Conservation (phyloP, 2,888 invertebrate species). For the Cheilosia urbana region DNA sequence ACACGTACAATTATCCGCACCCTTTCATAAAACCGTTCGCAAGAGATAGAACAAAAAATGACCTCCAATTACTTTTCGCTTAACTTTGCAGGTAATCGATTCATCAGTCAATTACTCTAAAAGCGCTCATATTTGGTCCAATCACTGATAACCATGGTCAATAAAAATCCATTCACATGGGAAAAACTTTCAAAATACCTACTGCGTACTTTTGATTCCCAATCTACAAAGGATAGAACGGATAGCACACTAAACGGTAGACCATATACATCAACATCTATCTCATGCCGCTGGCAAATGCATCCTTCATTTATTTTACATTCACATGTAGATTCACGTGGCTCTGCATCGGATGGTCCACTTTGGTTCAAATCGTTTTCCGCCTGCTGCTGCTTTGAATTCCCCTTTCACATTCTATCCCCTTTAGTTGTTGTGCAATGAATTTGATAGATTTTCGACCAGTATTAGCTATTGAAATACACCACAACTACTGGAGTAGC, state of each 20-base stretch:
- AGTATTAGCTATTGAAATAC: slow-evolving; percentile 41
- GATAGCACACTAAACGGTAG: slow-evolving; percentile 31
- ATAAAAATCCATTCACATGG: slow-evolving; percentile 49
- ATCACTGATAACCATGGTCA: slow-evolving; percentile 44
- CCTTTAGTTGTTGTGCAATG: slow-evolving; percentile 37
- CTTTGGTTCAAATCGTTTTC: slow-evolving; percentile 49
- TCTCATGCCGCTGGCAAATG: slow-evolving; percentile 13
- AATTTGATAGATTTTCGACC: slow-evolving; percentile 36
- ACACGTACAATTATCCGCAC: too few relatives aligned
- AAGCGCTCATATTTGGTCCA: slow-evolving; percentile 38
- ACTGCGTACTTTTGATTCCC: slow-evolving; percentile 30
- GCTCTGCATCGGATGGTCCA: neutral
- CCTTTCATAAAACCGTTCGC: neutral
- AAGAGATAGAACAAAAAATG: neutral
- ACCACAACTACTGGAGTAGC: slow-evolving; percentile 13
- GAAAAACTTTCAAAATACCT: slow-evolving; percentile 20
- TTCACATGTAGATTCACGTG: slow-evolving; percentile 1
- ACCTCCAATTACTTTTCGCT: slow-evolving; percentile 1
- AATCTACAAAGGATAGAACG: slow-evolving; percentile 22
- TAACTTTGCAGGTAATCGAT: slow-evolving; percentile 1
- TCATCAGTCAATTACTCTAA: slow-evolving; percentile 31
- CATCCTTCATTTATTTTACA: slow-evolving; percentile 41
- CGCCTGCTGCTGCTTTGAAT: slow-evolving; percentile 20
- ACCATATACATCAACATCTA: slow-evolving; percentile 21
- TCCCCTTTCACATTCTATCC: slow-evolving; percentile 32